Evolutionary conservation across 2,797 vertebrate genomes (phyloP), one percentile per base, ranked within the genome.

Genomic region (Lagocephalus sceleratus): DNA sequence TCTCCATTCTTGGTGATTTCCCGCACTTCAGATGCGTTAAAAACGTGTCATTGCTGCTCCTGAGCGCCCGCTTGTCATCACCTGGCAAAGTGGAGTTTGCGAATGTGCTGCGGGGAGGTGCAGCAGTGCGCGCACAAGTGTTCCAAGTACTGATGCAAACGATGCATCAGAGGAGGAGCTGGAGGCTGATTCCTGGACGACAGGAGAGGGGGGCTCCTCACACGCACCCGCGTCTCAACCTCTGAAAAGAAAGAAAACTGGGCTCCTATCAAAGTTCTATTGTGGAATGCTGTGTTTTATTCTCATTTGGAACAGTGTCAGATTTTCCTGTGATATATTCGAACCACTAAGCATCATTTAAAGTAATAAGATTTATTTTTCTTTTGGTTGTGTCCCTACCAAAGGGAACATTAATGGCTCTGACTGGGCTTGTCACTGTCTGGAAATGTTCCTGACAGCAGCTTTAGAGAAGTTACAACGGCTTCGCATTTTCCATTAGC

Each of bases 121-220:
- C 71, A 63, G 84, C 70, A 75, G 76, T 47, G 78, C 79, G 74
- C 78, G 76, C 70, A 81, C 80, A 82, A 85, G 76, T 81, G 78
- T 42, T 85, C 77, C 83, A 85, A 85, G 72, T 75, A 85, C 74
- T 88, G 86, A 88, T 87, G 87, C 74, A 75, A 81, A 75, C 78
- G 84, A 86, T 74, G 82, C 85, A 83, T 82, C 74, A 84, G 85
- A 89, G 88, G 86, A 87, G 88, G 85, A 85, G 87, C 85, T 83
- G 85, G 76, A 84, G 83, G 84, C 82, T 82, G 78, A 77, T 60
- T 79, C 69, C 75, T 67, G 71, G 63, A 61, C 54, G 63, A 73
- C 71, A 64, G 59, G 75, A 76, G 71, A 68, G 73, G 71, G 73
- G 76, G 46, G 7, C 58, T 61, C 66, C 46, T 40, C 74, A 63